These are phyloP conservation scores for Arctopsyche grandis DNA, from an alignment of 1,140 invertebrate genomes.

Conservation along the genomic window DNA sequence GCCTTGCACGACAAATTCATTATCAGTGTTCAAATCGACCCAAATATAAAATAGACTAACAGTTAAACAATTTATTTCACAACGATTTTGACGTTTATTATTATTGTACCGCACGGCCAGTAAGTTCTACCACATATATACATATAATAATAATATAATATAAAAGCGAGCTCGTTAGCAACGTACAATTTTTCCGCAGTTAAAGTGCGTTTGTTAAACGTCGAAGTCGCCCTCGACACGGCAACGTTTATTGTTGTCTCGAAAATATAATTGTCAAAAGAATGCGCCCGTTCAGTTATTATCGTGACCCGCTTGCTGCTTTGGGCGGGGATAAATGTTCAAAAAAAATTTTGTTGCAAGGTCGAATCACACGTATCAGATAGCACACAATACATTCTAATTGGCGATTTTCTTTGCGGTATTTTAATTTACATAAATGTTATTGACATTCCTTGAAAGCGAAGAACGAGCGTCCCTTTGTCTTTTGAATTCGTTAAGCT, in stretches of 20 bases:
- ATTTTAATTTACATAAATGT: not conserved
- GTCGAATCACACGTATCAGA: not conserved
- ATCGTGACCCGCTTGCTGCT: conserved; percentile 19
- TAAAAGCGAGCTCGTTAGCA: conserved; percentile 9
- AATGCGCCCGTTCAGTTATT: not conserved
- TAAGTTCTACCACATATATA: no score
- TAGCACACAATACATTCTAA: conserved; percentile 19
- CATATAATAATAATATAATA: no score
- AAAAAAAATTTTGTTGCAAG: conserved; percentile 4
- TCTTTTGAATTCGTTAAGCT: not conserved
- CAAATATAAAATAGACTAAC: no score
- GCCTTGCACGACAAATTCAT: no score
- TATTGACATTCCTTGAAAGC: conserved; percentile 15
- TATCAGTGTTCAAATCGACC: no score
- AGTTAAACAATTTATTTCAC: no score
- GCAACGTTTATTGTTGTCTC: not conserved
- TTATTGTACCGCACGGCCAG: no score
- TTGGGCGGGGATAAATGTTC: not conserved
- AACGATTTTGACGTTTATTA: no score
- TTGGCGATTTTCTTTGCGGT: not conserved
- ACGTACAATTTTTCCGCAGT: not conserved
- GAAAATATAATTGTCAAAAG: conserved; percentile 31
- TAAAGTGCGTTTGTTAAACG: not conserved
- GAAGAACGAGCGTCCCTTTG: not conserved
- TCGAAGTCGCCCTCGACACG: conserved; percentile 13